These are phyloP conservation scores for Pecten maximus DNA, from an alignment of 2,888 invertebrate species.

Conservation along the genomic window DNA sequence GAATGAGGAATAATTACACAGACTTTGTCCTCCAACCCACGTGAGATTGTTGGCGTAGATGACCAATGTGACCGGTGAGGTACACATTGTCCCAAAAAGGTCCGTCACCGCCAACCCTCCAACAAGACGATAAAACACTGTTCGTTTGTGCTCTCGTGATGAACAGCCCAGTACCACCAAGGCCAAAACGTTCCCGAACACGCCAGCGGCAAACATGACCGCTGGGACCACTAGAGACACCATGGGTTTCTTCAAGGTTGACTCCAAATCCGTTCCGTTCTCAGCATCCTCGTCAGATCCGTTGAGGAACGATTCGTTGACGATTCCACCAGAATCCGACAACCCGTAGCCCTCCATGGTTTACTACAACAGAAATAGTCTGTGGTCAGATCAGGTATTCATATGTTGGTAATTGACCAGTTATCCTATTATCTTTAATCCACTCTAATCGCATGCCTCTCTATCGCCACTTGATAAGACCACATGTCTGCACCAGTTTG, in stretches of 20 bases:
- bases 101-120: constrained; percentile 79
- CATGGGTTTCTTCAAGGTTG: constrained; percentile 44
- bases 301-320: background rate
- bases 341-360: background rate
- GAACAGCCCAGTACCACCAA: constrained; percentile 75
- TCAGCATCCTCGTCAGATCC: background rate
- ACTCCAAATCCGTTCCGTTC: background rate
- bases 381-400: background rate
- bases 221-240: constrained; percentile 63
- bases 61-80: constrained; percentile 70
- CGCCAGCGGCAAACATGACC: constrained; percentile 70
- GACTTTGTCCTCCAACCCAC: constrained; percentile 74
- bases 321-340: background rate
- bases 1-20: constrained; percentile 80
- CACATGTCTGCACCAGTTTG: background rate
- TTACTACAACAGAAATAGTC: background rate
- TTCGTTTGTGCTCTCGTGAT: constrained; percentile 72
- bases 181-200: constrained; percentile 79
- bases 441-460: background rate
- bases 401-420: background rate
- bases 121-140: constrained; percentile 80
- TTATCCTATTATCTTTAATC: background rate
- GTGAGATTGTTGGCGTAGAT: constrained; percentile 70
- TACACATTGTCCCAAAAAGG: constrained; percentile 77
- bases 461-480: background rate